A percentile compares a stretch with the other conserved stretches of the same genome.
Evolutionary conservation across 2,113 vertebrate species (phyloP).

Genomic region (Dascyllus trimaculatus): DNA sequence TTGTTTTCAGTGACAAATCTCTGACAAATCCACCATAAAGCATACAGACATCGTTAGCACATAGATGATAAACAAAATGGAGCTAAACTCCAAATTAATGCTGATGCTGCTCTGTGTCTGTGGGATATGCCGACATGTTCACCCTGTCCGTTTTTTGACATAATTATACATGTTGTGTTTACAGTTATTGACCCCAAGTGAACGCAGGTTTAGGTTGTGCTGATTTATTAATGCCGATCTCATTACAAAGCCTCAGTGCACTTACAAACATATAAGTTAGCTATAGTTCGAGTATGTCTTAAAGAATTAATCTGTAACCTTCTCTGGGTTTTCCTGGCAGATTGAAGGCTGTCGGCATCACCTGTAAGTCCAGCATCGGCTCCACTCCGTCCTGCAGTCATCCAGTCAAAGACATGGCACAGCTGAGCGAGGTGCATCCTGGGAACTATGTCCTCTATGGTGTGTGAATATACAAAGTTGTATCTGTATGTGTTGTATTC

Average conservation of each 20-base stretch:
- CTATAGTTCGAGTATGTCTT: neutral
- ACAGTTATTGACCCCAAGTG: too few species aligned
- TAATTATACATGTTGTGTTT: too few species aligned
- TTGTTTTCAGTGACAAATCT: too few species aligned
- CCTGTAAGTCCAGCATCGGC: slow-evolving; percentile 87
- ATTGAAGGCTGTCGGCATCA: slow-evolving; percentile 82
- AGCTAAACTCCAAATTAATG: too few species aligned
- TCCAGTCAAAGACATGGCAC: slow-evolving; percentile 86
- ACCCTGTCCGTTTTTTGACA: too few species aligned
- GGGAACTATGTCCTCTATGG: slow-evolving; percentile 90
- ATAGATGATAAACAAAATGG: too few species aligned
- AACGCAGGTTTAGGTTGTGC: too few species aligned
- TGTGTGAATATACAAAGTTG: slow-evolving; percentile 74
- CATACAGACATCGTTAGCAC: neutral
- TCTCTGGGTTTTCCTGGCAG: slow-evolving; percentile 63
- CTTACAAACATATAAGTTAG: neutral
- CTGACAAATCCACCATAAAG: neutral
- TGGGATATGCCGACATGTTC: too few species aligned
- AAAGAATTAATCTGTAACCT: neutral
- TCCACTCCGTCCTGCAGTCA: slow-evolving; percentile 91
- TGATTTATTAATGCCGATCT: too few species aligned
- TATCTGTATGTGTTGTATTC: neutral
- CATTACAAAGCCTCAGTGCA: neutral
- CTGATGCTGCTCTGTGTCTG: too few species aligned
- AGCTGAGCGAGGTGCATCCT: slow-evolving; percentile 89